Conservation (phyloP, 1,140 invertebrate species). For the Diabrotica undecimpunctata region DNA sequence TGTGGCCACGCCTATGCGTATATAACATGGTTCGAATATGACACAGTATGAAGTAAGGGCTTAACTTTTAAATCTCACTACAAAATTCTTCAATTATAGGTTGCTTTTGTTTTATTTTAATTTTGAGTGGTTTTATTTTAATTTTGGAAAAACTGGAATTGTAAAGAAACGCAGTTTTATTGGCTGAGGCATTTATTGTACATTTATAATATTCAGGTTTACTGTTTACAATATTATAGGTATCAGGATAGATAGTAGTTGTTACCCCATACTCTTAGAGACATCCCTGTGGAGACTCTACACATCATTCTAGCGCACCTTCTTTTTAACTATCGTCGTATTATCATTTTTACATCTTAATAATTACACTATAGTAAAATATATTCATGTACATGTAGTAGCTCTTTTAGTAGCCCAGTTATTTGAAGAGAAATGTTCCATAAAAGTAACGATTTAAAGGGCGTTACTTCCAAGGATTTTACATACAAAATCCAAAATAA, state of each 20-base stretch:
- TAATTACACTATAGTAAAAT: conserved; percentile 37
- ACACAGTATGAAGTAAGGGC: too few species aligned
- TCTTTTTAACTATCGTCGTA: conserved; percentile 24
- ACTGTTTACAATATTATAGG: conserved; percentile 40
- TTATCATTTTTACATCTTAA: conserved; percentile 27
- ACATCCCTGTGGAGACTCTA: conserved; percentile 22
- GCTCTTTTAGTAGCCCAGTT: not conserved
- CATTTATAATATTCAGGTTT: conserved; percentile 42
- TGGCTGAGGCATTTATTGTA: conserved; percentile 45
- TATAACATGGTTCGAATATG: too few species aligned
- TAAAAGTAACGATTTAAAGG: too few species aligned
- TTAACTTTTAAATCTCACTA: too few species aligned
- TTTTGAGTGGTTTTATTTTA: too few species aligned
- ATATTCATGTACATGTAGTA: conserved; percentile 38
- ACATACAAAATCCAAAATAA: not conserved
- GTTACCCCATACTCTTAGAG: conserved; percentile 25
- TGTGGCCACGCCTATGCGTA: too few species aligned
- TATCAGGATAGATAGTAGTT: conserved; percentile 43
- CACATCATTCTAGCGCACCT: conserved; percentile 29
- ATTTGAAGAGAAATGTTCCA: too few species aligned
- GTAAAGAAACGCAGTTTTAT: conserved; percentile 36
- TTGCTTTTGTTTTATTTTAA: too few species aligned
- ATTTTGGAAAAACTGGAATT: not conserved
- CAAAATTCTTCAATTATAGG: too few species aligned
- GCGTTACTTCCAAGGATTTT: too few species aligned